These are phyloP conservation scores for Pristionchus maxplancki DNA, from an alignment of 2,888 invertebrate genomes.

Conservation along the genomic window DNA sequence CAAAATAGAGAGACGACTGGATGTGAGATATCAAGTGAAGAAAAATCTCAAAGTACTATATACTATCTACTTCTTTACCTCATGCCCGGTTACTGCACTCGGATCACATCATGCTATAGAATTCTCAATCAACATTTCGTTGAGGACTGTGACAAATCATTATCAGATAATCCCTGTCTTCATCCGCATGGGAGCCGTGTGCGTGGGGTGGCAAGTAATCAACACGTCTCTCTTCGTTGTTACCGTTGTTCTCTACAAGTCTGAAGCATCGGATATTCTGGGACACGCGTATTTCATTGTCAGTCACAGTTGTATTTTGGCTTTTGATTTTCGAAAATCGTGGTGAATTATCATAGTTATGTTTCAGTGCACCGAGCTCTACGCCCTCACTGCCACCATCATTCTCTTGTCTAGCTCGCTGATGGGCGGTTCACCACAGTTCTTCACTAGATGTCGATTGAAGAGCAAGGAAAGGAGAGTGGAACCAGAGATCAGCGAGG, in stretches of 20 bases:
- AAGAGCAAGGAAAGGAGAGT: too few species aligned
- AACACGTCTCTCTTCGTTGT: background rate
- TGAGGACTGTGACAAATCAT: background rate
- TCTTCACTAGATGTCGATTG: too few species aligned
- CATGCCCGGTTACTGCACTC: too few species aligned
- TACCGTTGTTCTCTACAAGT: background rate
- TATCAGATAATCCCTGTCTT: background rate
- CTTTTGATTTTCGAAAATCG: background rate
- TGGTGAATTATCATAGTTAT: background rate
- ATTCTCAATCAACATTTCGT: too few species aligned
- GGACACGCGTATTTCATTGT: background rate
- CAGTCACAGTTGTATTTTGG: background rate
- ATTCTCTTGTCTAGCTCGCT: background rate
- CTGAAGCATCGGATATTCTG: background rate
- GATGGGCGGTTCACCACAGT: background rate
- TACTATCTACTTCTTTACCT: too few species aligned
- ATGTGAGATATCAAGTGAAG: background rate
- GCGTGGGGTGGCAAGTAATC: background rate
- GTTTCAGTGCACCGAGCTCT: background rate
- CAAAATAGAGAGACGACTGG: background rate
- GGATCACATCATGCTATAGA: too few species aligned
- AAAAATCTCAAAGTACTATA: background rate
- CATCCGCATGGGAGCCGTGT: background rate
- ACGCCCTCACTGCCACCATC: background rate
- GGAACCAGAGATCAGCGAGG: background rate